phyloP scores from a whole-genome alignment of 2,797 vertebrate species.

The Leuciscus waleckii region DNA sequence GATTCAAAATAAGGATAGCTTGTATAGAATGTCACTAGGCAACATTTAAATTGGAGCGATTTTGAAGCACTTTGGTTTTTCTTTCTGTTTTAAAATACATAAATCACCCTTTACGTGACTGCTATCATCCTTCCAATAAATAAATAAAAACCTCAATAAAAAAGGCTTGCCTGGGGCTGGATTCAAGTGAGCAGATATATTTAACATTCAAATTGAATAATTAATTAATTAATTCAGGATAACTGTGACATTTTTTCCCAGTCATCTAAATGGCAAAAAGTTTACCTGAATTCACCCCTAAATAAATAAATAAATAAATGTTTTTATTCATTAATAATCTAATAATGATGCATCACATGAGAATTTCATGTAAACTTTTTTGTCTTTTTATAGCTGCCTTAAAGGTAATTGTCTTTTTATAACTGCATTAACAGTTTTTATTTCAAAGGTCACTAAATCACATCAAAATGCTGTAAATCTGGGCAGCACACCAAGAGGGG shows the following conservation, averaged over 20 bases:
- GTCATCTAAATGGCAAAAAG: background rate
- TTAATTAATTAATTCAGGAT: background rate
- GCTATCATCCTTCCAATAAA: background rate
- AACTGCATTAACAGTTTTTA: conserved; percentile 39
- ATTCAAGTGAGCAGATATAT: background rate
- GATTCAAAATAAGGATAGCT: background rate
- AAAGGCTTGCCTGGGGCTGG: background rate
- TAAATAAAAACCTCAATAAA: background rate
- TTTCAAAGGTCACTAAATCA: conserved; percentile 54
- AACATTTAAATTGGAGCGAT: background rate
- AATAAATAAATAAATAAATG: background rate
- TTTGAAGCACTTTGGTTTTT: background rate
- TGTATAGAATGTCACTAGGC: background rate
- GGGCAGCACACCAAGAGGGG: background rate
- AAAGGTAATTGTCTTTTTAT: background rate
- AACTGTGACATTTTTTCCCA: background rate
- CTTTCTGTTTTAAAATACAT: background rate
- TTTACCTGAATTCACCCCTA: background rate
- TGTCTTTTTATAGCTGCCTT: background rate
- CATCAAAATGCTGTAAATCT: conserved; percentile 40
- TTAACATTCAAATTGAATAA: background rate
- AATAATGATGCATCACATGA: background rate
- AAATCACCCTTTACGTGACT: background rate
- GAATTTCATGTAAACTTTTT: background rate
- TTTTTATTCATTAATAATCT: background rate